A percentile compares a stretch with the other conserved stretches of the same genome.
These are phyloP conservation scores for Drosophila ambigua DNA, from an alignment of 1,140 invertebrate species.

Conservation along the genomic window DNA sequence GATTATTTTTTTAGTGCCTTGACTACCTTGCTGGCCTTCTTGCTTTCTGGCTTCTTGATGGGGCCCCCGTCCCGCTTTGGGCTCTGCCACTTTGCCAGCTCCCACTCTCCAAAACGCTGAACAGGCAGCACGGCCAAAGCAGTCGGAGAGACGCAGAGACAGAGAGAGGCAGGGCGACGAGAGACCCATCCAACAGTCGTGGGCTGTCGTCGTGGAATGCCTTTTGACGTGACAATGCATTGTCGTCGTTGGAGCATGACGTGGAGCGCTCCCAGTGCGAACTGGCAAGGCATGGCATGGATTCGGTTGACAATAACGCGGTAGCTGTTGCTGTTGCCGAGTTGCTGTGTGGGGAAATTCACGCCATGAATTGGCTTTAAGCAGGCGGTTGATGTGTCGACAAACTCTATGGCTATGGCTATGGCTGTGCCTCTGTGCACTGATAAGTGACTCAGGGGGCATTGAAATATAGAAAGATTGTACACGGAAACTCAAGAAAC, in stretches of 20 bases:
- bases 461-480: neutral
- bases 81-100: conserved; percentile 22
- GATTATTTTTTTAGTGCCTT: conserved; percentile 80
- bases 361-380: conserved; percentile 28
- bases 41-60: conserved; percentile 61
- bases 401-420: neutral
- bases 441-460: neutral
- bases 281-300: conserved; percentile 18
- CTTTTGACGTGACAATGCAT: conserved; percentile 57
- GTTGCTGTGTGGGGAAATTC: conserved; percentile 5
- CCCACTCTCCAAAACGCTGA: conserved; percentile 4
- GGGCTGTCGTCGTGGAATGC: conserved; percentile 55
- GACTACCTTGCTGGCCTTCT: conserved; percentile 65
- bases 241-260: conserved; percentile 49
- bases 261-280: conserved; percentile 16
- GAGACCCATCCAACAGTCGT: conserved; percentile 33
- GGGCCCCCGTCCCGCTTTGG: conserved; percentile 17
- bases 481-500: too few species aligned
- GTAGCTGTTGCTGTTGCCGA: conserved; percentile 3
- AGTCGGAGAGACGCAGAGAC: too few species aligned
- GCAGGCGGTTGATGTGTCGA: conserved; percentile 5
- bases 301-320: conserved; percentile 19
- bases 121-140: conserved; percentile 12
- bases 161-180: neutral
- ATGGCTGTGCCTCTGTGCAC: neutral